Evolutionary conservation across 1,140 invertebrate species (phyloP), one percentile per base, ranked within the genome.

Genomic region (Idris sp.): DNA sequence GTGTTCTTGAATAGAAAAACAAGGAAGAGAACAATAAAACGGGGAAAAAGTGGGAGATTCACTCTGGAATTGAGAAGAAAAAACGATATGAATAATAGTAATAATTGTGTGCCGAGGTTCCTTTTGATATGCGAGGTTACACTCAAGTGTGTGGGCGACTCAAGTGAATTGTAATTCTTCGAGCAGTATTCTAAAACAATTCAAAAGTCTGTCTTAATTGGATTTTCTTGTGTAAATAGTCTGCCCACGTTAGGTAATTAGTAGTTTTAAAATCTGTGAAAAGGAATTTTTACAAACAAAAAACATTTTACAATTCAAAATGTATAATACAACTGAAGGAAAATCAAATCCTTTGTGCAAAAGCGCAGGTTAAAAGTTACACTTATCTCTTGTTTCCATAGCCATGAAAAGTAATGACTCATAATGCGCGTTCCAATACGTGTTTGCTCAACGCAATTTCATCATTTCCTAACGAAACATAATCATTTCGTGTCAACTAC

Each of bases 221-320:
- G 71, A 74, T 67, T 67, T 58, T 67, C 71, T 67, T 67, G 62
- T 54, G 61, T 41, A 67, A 61, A 74, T 46, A 31, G 19, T 11
- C 61, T 40, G 15, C 61, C 61, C 43, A 74, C 61, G 56, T 22
- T 6, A 22, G 19, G 19, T n/a, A n/a, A n/a, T n/a, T n/a, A n/a
- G n/a, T n/a, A n/a, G n/a, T n/a, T n/a, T n/a, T n/a, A n/a, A n/a
- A n/a, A n/a, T n/a, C n/a, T n/a, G n/a, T n/a, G n/a, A n/a, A n/a
- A n/a, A n/a, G n/a, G n/a, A n/a, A n/a, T n/a, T n/a, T n/a, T n/a
- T n/a, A n/a, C n/a, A n/a, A n/a, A n/a, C n/a, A n/a, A n/a, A n/a
- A n/a, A n/a, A n/a, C n/a, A n/a, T n/a, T n/a, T n/a, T n/a, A n/a
- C n/a, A n/a, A n/a, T n/a, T n/a, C n/a, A n/a, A 22, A 22, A 22